Conservation (phyloP, 92 coral and sea anemone genomes). For the Porites cylindrica region DNA sequence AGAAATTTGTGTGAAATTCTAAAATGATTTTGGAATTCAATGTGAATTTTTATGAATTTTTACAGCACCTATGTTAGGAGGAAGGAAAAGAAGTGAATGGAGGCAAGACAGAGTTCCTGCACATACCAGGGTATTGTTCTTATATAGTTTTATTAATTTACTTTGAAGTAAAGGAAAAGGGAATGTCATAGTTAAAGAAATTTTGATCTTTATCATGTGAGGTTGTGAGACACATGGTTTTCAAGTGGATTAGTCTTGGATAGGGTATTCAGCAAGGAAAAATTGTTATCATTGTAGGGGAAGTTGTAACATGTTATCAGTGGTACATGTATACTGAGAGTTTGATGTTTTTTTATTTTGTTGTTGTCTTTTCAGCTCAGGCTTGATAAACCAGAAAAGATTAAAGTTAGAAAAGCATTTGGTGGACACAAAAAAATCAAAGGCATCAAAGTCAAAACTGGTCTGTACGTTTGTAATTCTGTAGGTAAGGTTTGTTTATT, state of each 20-base stretch:
- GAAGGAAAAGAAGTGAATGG: constrained; percentile 93
- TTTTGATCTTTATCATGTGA: no score
- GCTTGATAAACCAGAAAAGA: constrained; percentile 85
- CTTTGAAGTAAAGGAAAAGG: no score
- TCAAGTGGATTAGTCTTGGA: no score
- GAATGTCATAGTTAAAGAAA: no score
- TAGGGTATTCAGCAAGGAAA: no score
- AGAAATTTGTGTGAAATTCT: neutral
- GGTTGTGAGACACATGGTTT: no score
- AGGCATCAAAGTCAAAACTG: constrained; percentile 83
- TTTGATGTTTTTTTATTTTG: neutral
- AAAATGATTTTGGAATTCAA: neutral
- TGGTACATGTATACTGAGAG: neutral
- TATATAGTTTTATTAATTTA: neutral
- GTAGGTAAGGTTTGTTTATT: constrained; percentile 56
- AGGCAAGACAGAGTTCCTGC: constrained; percentile 92
- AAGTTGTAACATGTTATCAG: no score
- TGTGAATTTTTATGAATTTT: no score
- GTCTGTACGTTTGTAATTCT: constrained; percentile 83
- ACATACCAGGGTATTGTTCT: constrained; percentile 80
- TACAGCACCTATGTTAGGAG: constrained; percentile 64
- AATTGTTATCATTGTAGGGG: no score
- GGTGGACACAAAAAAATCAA: constrained; percentile 93
- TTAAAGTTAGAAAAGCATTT: constrained; percentile 91
- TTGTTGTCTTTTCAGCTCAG: constrained; percentile 58